These are phyloP conservation scores for Lasius platythorax DNA, from an alignment of 2,888 invertebrate species.

Conservation along the genomic window DNA sequence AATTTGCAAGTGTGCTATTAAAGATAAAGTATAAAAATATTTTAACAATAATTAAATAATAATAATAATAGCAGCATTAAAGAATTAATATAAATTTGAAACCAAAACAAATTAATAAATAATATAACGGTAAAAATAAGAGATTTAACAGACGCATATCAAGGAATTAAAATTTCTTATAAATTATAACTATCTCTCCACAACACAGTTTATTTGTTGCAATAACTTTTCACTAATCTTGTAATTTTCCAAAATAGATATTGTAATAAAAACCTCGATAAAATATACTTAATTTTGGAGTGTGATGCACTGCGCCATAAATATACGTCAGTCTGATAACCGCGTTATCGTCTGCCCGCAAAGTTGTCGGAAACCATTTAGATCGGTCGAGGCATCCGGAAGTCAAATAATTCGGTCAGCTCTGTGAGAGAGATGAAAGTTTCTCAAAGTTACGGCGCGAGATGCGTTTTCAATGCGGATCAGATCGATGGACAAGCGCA, in stretches of 20 bases:
- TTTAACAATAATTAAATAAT: not conserved
- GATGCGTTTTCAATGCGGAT: conserved; percentile 12
- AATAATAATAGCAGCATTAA: not conserved
- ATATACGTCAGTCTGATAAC: conserved; percentile 26
- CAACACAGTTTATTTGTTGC: not conserved
- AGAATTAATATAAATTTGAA: not conserved
- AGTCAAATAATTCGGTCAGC: conserved; percentile 42
- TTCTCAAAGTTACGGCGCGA: conserved; percentile 13
- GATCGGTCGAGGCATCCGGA: conserved; percentile 26
- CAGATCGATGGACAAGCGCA: not conserved
- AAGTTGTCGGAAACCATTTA: conserved; percentile 41
- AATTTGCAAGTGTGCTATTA: not conserved
- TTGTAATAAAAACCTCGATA: conserved; percentile 10
- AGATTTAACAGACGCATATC: not conserved
- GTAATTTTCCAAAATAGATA: conserved; percentile 2
- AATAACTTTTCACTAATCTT: not conserved
- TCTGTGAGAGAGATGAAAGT: not conserved
- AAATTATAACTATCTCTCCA: not conserved
- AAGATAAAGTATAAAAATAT: not conserved
- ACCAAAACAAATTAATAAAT: not conserved
- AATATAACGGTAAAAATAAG: not conserved
- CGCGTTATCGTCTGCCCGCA: not conserved
- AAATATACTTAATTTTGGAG: conserved; percentile 24
- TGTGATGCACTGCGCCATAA: conserved; percentile 7
- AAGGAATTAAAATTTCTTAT: not conserved